These are phyloP conservation scores for Loxodonta africana DNA, from an alignment of 2,113 vertebrate species.

Conservation along the genomic window DNA sequence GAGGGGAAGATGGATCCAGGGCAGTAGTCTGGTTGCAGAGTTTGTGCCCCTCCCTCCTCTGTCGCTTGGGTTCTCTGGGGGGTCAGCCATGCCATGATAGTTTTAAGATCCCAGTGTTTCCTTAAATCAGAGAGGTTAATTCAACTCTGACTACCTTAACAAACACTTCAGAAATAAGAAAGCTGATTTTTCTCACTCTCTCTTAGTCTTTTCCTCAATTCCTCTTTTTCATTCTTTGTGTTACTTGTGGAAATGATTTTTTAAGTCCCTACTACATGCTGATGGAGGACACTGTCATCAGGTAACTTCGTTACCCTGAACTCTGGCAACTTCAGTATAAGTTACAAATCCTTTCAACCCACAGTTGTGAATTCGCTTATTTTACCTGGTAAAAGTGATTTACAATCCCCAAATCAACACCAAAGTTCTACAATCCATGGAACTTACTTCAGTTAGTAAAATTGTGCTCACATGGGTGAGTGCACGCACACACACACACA, in stretches of 20 bases:
- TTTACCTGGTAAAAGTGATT: not conserved
- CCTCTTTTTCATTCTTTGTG: not conserved
- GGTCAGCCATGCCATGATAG: not conserved
- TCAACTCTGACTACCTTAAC: not conserved
- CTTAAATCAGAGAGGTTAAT: not conserved
- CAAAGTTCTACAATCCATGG: fast-evolving
- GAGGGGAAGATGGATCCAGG: not conserved
- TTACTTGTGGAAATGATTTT: not conserved
- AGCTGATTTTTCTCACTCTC: not conserved
- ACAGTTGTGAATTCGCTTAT: not conserved
- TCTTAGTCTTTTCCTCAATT: no score
- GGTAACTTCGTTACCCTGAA: not conserved
- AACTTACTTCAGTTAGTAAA: not conserved
- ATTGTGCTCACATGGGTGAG: not conserved
- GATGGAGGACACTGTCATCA: not conserved
- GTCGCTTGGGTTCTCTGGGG: not conserved
- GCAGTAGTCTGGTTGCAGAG: not conserved
- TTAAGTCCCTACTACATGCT: not conserved
- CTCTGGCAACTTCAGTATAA: not conserved
- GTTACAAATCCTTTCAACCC: not conserved
- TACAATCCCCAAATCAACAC: not conserved
- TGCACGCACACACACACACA: not conserved
- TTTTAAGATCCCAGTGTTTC: not conserved
- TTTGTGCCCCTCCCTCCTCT: not conserved
- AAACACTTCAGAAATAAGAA: not conserved